Evolutionary conservation across 1,140 invertebrate genomes (phyloP).

Genomic region (Zophobas morio): DNA sequence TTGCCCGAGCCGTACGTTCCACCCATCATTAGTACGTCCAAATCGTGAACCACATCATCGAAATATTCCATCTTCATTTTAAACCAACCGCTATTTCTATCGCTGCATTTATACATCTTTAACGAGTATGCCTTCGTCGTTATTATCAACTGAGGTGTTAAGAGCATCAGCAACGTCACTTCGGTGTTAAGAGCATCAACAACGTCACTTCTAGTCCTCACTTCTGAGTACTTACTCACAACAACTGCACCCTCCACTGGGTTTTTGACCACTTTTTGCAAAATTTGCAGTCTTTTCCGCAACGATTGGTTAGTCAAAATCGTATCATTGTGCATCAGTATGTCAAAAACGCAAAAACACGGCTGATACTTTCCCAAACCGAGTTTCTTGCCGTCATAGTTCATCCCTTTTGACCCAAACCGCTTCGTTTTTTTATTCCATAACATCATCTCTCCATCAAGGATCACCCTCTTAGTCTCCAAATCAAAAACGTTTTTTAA

Average conservation of each 20-base stretch:
- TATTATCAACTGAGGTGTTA: constrained; percentile 85
- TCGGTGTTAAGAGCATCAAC: constrained; percentile 82
- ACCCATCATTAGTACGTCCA: constrained; percentile 92
- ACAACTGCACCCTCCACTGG: constrained; percentile 80
- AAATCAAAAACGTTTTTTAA: constrained; percentile 78
- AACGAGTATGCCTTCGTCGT: constrained; percentile 93
- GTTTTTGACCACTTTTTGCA: constrained; percentile 76
- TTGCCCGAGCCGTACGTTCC: constrained; percentile 81
- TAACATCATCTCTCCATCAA: constrained; percentile 97
- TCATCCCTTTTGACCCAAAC: constrained; percentile 82
- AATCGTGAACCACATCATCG: constrained; percentile 84
- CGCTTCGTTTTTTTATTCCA: constrained; percentile 80
- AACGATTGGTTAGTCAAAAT: constrained; percentile 83
- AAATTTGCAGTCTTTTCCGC: constrained; percentile 76
- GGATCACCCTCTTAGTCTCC: constrained; percentile 82
- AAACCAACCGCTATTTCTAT: constrained; percentile 86
- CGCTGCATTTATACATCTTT: constrained; percentile 91
- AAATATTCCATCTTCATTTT: constrained; percentile 91
- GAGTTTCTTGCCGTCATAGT: constrained; percentile 87
- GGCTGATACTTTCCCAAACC: constrained; percentile 78
- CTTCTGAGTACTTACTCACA: constrained; percentile 69
- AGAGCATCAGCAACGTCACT: constrained; percentile 81
- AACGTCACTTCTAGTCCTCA: constrained; percentile 75
- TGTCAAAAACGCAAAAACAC: constrained; percentile 91
- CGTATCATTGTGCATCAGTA: constrained; percentile 85